Evolutionary conservation across 2,797 vertebrate species (phyloP), one percentile per base, ranked within the genome.

Genomic region (Adelosebastes latens): DNA sequence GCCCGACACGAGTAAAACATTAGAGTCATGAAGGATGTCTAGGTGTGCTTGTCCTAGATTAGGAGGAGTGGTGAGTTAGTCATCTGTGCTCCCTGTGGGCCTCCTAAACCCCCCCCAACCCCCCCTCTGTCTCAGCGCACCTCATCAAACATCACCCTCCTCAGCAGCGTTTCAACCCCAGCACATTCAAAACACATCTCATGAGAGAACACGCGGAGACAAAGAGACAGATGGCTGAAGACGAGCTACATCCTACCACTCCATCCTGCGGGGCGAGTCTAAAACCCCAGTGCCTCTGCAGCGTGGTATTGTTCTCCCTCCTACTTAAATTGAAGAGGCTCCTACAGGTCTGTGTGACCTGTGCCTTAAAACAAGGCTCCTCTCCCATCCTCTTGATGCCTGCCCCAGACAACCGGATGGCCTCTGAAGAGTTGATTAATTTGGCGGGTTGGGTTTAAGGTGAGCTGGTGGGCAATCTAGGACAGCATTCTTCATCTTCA

Each of bases 31-130:
- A 95, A 94, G 93, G 95, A 95, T 95, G 93, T 94, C 93, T 94
- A 95, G 94, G 95, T 95, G 95, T 92, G 94, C 89, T 93, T 95
- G 95, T 94, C 94, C 95, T 95, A 95, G 95, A 96, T 96, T 94
- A 94, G 94, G 92, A 82, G 89, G 85, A 94, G 90, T 92, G 90
- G 94, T 90, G 89, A 95, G 92, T 94, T 95, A 93, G 94, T 95
- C 93, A 93, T 94, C 90, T 86, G 80, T 67, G 77, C 81, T 90
- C 93, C 92, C 93, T 66, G 3, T 79, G 89, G 92, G 93, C 89
- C 84, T 86, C 83, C 88, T 79, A 80, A 82, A 66, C 83, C 84
- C 87, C 79, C 85, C 87, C 71, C 79, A 81, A 67, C 81, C 84
- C 87, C 72, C 86, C 88, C 74, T 80, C 79, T 80, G 84, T 92